Evolutionary conservation across 2,797 vertebrate species (phyloP).

Genomic region (Gorsachius magnificus): DNA sequence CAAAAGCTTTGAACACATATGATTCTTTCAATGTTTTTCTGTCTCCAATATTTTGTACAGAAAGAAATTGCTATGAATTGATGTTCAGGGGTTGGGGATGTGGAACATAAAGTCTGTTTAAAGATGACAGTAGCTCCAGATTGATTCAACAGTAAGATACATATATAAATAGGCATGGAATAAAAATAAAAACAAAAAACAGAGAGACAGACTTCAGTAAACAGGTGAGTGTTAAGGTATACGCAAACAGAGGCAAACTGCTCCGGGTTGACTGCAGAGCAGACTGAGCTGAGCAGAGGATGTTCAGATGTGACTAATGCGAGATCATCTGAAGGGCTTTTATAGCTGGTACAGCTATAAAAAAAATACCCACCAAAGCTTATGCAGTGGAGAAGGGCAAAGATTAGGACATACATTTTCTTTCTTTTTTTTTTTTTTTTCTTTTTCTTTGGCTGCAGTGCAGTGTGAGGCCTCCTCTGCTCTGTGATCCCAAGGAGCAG

Average conservation of each 20-base stretch:
- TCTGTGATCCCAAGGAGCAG: neutral
- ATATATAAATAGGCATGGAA: neutral
- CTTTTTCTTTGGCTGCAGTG: no score
- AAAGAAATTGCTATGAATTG: neutral
- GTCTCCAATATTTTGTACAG: neutral
- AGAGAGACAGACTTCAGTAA: neutral
- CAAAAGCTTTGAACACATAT: neutral
- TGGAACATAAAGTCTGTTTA: neutral
- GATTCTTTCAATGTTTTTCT: neutral
- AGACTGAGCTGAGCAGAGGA: neutral
- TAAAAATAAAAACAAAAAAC: neutral
- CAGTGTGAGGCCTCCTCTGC: neutral
- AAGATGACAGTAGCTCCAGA: neutral
- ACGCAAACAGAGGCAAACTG: neutral
- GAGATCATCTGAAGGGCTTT: neutral
- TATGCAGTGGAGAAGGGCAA: neutral
- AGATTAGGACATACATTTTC: neutral
- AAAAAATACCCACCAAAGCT: neutral
- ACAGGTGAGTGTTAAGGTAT: neutral
- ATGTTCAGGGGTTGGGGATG: neutral
- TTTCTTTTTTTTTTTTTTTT: neutral
- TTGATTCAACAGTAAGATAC: neutral
- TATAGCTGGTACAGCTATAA: neutral
- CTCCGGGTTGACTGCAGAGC: neutral
- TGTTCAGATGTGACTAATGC: neutral